These are phyloP conservation scores for Crotophaga sulcirostris DNA, from an alignment of 2,113 vertebrate species.

Conservation along the genomic window DNA sequence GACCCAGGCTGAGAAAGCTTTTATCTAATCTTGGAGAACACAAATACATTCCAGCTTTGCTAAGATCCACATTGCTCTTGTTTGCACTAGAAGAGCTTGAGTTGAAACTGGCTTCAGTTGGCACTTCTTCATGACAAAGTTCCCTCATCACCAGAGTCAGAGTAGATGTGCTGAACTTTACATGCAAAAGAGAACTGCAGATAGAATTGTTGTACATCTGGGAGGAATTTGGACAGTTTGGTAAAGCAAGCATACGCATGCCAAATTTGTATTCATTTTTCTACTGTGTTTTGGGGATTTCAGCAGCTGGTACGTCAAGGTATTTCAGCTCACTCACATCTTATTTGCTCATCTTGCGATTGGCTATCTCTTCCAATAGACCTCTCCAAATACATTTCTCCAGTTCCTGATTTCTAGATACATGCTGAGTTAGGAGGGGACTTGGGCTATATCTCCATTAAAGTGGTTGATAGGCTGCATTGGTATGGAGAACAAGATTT, in stretches of 20 bases:
- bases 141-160: neutral
- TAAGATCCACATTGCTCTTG: neutral
- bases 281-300: neutral
- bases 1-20: neutral
- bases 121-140: neutral
- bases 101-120: neutral
- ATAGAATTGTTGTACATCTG: neutral
- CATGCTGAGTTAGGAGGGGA: neutral
- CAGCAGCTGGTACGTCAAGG: neutral
- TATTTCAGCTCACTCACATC: neutral
- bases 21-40: neutral
- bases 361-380: neutral
- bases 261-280: rapidly evolving
- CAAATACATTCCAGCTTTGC: neutral
- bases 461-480: neutral
- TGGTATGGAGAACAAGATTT: neutral
- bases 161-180: neutral
- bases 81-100: neutral
- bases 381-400: neutral
- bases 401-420: neutral
- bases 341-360: neutral
- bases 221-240: neutral
- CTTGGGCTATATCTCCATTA: neutral
- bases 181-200: rapidly evolving
- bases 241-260: neutral